Evolutionary conservation across 2,113 vertebrate species (phyloP).

Genomic region (Vulpes ferrilata): DNA sequence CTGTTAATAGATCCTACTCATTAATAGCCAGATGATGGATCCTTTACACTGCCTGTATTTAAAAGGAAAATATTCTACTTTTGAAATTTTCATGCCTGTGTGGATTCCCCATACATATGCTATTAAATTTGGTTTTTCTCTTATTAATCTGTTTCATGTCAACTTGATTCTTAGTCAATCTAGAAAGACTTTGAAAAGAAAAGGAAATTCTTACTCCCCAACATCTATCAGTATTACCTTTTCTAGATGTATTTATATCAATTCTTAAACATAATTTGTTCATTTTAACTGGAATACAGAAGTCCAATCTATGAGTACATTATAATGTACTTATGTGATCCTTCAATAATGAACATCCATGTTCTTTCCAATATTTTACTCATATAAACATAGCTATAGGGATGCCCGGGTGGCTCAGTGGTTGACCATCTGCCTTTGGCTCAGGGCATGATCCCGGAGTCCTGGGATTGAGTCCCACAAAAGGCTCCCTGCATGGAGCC

Average conservation of each 20-base stretch:
- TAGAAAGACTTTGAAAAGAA: neutral
- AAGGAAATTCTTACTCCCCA: neutral
- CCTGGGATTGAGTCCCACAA: too few relatives aligned
- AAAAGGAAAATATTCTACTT: neutral
- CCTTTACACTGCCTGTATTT: neutral
- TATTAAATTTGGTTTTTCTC: neutral
- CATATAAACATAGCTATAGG: neutral
- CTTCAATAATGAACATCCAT: neutral
- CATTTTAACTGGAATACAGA: neutral
- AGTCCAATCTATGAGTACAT: neutral
- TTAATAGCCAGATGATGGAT: neutral
- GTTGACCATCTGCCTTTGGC: too few relatives aligned
- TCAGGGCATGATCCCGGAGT: too few relatives aligned
- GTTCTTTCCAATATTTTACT: constrained; percentile 15
- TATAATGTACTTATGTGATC: neutral
- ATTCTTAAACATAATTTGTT: neutral
- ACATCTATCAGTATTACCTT: neutral
- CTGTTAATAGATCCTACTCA: neutral
- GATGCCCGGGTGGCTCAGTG: too few relatives aligned
- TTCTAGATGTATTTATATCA: neutral
- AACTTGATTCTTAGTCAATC: neutral
- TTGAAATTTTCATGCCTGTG: neutral
- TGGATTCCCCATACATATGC: neutral
- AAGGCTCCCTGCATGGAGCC: too few relatives aligned
- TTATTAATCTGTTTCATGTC: neutral